Evolutionary conservation across 1,140 invertebrate species (phyloP).

Genomic region (Heterodera schachtii): DNA sequence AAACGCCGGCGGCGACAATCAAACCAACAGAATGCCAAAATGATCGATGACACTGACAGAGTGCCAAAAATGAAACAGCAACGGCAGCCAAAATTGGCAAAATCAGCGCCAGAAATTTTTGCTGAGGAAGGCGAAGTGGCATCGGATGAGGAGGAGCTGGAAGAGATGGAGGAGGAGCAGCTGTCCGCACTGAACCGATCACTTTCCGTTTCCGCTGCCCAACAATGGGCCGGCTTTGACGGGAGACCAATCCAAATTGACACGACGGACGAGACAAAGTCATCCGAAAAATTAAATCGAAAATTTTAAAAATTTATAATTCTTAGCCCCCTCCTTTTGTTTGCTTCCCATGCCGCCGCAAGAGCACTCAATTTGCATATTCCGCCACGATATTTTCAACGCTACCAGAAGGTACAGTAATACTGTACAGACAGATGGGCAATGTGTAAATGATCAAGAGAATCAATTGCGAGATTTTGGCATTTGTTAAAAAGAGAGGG

Average conservation of each 20-base stretch:
- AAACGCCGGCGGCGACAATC: slow-evolving; percentile 11
- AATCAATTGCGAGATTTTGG: too few relatives aligned
- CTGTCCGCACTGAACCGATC: slow-evolving; percentile 35
- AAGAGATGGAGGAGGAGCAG: slow-evolving; percentile 4
- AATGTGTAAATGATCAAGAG: too few relatives aligned
- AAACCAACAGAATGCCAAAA: background rate
- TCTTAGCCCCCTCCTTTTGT: slow-evolving; percentile 56
- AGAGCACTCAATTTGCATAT: slow-evolving; percentile 47
- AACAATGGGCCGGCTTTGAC: slow-evolving; percentile 12
- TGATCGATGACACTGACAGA: slow-evolving; percentile 11
- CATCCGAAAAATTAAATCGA: slow-evolving; percentile 1
- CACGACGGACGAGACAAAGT: slow-evolving; percentile 59
- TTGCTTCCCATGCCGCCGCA: slow-evolving; percentile 46
- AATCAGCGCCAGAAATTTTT: slow-evolving; percentile 32
- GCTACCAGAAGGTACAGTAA: slow-evolving; percentile 50
- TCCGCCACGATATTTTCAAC: slow-evolving; percentile 39
- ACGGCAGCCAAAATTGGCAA: background rate
- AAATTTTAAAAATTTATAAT: background rate
- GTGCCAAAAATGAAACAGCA: slow-evolving; percentile 9
- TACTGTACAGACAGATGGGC: slow-evolving; percentile 6
- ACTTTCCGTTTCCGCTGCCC: slow-evolving; percentile 6
- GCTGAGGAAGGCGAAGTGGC: slow-evolving; percentile 16
- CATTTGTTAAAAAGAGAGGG: too few relatives aligned
- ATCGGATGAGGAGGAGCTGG: slow-evolving; percentile 5
- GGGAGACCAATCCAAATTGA: slow-evolving; percentile 53